Percentiles rank a stretch among this genome's conserved stretches.
These are phyloP conservation scores for Gasterosteus nipponicus DNA, from an alignment of 2,113 vertebrate genomes.

Conservation along the genomic window DNA sequence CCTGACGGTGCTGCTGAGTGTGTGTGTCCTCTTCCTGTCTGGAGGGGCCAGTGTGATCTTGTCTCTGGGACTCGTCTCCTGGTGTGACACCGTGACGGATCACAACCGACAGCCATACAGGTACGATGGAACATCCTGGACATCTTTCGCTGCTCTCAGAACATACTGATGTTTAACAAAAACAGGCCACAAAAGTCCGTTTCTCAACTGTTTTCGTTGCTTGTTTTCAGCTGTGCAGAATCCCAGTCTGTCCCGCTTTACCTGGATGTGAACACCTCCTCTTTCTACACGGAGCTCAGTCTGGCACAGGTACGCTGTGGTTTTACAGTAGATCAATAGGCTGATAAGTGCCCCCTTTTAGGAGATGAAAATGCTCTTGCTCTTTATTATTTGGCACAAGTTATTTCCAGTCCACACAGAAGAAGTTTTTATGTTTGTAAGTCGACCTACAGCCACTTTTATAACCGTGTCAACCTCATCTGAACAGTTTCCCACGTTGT, in stretches of 20 bases:
- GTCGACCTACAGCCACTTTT: background rate
- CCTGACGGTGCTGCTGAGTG: constrained; percentile 81
- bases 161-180: background rate
- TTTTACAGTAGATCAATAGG: background rate
- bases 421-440: background rate
- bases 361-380: background rate
- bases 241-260: constrained; percentile 78
- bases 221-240: constrained; percentile 78
- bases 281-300: constrained; percentile 81
- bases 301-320: constrained; percentile 75
- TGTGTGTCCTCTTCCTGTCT: constrained; percentile 81
- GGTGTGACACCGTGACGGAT: constrained; percentile 83
- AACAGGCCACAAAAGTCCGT: background rate
- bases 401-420: background rate
- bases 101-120: constrained; percentile 74
- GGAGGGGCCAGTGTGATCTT: constrained; percentile 79
- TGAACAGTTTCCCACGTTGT: background rate
- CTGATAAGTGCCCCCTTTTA: background rate
- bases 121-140: constrained; percentile 40
- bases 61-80: constrained; percentile 80
- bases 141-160: background rate
- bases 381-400: background rate
- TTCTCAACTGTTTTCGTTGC: background rate
- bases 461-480: background rate
- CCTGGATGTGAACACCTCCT: constrained; percentile 82